These are phyloP conservation scores for Heliocidaris tuberculata DNA, from an alignment of 35 echinoderm and acorn worm species.

Conservation along the genomic window DNA sequence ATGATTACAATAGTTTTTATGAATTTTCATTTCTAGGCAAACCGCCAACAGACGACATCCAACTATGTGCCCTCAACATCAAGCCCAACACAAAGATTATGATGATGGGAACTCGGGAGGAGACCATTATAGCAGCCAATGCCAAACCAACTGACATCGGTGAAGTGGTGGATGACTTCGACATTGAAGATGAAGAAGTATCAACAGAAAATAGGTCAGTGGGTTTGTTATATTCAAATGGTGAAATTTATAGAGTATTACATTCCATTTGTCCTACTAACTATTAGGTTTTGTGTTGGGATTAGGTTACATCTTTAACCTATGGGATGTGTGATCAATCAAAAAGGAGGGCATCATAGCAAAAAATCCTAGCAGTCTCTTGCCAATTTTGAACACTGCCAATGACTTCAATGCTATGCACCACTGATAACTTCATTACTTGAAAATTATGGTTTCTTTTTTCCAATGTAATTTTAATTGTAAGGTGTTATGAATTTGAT, in stretches of 20 bases:
- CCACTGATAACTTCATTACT: too few relatives aligned
- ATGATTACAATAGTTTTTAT: background rate
- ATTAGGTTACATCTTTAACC: too few relatives aligned
- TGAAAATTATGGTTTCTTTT: too few relatives aligned
- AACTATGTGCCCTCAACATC: conserved; percentile 82
- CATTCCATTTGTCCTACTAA: background rate
- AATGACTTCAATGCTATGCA: too few relatives aligned
- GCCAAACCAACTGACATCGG: conserved; percentile 88
- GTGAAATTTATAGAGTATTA: background rate
- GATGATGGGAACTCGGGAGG: conserved; percentile 99
- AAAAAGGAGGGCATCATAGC: too few relatives aligned
- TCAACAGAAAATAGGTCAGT: conserved; percentile 89
- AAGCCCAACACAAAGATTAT: conserved; percentile 96
- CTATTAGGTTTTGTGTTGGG: too few relatives aligned
- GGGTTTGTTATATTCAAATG: background rate
- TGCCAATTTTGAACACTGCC: too few relatives aligned
- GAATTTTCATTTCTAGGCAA: conserved; percentile 67
- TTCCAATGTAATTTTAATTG: too few relatives aligned
- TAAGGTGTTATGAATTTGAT: too few relatives aligned
- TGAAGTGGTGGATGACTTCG: conserved; percentile 98
- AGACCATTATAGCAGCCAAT: conserved; percentile 91
- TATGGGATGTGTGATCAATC: too few relatives aligned
- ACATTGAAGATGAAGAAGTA: conserved; percentile 92
- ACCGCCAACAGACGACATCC: conserved; percentile 76
- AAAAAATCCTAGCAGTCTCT: too few relatives aligned